Evolutionary conservation across 2,888 invertebrate genomes (phyloP).

Genomic region (Timema cristinae): DNA sequence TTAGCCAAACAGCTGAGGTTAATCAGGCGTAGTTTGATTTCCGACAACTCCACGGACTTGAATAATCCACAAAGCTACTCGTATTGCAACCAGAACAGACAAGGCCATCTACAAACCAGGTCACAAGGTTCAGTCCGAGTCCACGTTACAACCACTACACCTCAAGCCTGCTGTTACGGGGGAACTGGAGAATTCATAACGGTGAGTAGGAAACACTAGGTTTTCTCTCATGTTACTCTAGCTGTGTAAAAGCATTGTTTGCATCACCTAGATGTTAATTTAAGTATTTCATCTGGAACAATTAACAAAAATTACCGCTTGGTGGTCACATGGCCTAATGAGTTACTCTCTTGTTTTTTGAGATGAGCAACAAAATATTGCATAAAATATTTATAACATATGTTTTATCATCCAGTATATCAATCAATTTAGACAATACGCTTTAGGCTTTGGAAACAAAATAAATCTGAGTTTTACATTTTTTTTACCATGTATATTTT

Average conservation of each 20-base stretch:
- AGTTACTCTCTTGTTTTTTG: too few relatives aligned
- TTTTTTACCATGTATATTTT: too few relatives aligned
- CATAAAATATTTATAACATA: too few relatives aligned
- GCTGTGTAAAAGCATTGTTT: background rate
- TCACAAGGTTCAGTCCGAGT: conserved; percentile 74
- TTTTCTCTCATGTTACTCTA: conserved; percentile 6
- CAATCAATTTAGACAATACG: too few relatives aligned
- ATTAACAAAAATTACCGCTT: too few relatives aligned
- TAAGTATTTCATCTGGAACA: background rate
- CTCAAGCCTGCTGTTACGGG: conserved; percentile 66
- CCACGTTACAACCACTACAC: conserved; percentile 67
- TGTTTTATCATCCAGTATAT: too few relatives aligned
- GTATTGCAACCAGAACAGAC: conserved; percentile 88
- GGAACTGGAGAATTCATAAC: conserved; percentile 62
- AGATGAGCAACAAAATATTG: too few relatives aligned
- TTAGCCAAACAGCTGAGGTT: conserved; percentile 68
- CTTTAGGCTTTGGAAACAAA: too few relatives aligned
- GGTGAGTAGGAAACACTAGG: conserved; percentile 44
- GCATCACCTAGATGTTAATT: background rate
- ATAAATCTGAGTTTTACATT: too few relatives aligned
- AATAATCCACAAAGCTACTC: conserved; percentile 79
- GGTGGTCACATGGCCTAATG: too few relatives aligned
- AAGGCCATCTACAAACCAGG: conserved; percentile 87
- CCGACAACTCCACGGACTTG: conserved; percentile 66
- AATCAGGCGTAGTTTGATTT: conserved; percentile 70